Conservation (phyloP, 2,113 vertebrate species). For the Acanthisitta chloris region DNA sequence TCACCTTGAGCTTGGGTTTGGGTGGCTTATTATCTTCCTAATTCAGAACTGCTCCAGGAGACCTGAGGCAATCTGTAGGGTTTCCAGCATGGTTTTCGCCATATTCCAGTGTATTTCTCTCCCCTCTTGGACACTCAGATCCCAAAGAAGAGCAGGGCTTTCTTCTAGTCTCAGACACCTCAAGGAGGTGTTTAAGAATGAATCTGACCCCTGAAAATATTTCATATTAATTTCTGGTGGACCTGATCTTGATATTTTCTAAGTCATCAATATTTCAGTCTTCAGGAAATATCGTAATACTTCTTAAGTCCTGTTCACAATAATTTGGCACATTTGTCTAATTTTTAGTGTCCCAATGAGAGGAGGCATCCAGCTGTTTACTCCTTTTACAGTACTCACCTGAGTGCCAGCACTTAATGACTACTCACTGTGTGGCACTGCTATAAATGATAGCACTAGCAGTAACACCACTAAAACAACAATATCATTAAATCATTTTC, state of each 20-base stretch:
- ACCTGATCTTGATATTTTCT: background rate
- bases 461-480: background rate
- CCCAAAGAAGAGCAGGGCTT: background rate
- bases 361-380: background rate
- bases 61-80: background rate
- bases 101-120: background rate
- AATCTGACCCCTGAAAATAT: background rate
- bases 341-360: background rate
- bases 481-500: background rate
- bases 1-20: background rate
- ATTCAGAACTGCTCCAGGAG: background rate
- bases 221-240: background rate
- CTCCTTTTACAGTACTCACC: background rate
- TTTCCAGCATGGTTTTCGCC: background rate
- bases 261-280: background rate
- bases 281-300: background rate
- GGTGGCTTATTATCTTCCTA: background rate
- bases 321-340: background rate
- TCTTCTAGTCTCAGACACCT: background rate
- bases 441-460: background rate
- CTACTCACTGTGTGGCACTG: background rate
- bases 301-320: background rate
- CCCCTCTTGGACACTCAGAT: background rate
- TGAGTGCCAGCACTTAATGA: background rate
- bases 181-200: background rate